These are phyloP conservation scores for Tupaia tana DNA, from an alignment of 2,113 vertebrate species.

Conservation along the genomic window DNA sequence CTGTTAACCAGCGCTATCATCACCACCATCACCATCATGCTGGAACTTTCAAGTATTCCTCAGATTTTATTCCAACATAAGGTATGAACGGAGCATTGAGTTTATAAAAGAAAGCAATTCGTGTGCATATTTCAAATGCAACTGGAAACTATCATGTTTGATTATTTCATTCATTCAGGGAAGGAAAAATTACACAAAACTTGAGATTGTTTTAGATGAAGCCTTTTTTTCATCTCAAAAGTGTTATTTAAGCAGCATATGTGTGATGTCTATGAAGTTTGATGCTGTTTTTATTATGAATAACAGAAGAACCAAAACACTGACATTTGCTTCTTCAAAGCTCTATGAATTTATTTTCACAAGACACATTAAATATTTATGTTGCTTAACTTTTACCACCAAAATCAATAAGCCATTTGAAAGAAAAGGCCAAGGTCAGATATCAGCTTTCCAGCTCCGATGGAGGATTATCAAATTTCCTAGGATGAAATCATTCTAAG, in stretches of 20 bases:
- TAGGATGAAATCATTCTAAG: not conserved
- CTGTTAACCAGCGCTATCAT: not conserved
- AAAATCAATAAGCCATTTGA: constrained; percentile 71
- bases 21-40: not conserved
- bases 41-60: constrained; percentile 23
- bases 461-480: not conserved
- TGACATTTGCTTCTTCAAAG: constrained; percentile 30
- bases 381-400: constrained; percentile 35
- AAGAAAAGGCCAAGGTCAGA: constrained; percentile 18
- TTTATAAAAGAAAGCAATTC: not conserved
- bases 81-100: not conserved
- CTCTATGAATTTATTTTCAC: constrained; percentile 47
- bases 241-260: not conserved
- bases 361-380: constrained; percentile 69
- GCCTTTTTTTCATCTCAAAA: not conserved
- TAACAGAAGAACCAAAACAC: constrained; percentile 30
- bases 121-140: not conserved
- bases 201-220: not conserved
- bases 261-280: constrained; percentile 20
- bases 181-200: not conserved
- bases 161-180: not conserved
- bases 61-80: not conserved
- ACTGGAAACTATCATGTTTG: not conserved
- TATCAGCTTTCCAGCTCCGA: not conserved
- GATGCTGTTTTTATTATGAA: constrained; percentile 1